phyloP scores from a whole-genome alignment of 2,797 vertebrate species.

The Poeciliopsis gracilis region DNA sequence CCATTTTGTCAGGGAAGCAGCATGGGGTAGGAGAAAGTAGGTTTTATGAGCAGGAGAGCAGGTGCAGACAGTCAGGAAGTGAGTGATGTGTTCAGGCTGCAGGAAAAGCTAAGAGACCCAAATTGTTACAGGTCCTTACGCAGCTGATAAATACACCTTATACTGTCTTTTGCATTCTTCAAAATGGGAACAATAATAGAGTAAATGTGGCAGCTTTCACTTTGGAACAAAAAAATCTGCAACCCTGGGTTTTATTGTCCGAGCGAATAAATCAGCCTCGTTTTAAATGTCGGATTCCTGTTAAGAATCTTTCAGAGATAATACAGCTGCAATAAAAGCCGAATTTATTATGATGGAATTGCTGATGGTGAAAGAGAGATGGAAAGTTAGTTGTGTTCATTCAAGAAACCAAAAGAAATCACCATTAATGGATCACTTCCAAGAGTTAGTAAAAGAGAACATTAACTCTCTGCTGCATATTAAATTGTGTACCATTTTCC shows the following conservation, averaged over 20 bases:
- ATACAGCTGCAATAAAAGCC: background rate
- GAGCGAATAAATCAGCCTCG: background rate
- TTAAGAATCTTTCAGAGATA: background rate
- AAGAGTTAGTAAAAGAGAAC: constrained; percentile 59
- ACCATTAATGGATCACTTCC: constrained; percentile 38
- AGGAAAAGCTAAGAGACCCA: background rate
- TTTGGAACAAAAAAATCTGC: background rate
- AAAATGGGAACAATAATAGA: background rate
- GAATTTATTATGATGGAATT: background rate
- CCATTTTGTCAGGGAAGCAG: background rate
- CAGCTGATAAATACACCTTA: background rate
- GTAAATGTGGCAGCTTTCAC: background rate
- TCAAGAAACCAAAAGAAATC: background rate
- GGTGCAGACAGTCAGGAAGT: background rate
- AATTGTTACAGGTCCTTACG: background rate
- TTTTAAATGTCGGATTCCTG: background rate
- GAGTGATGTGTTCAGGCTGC: background rate
- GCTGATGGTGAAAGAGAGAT: background rate
- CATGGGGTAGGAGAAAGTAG: background rate
- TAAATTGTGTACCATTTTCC: constrained; percentile 28
- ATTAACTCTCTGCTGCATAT: constrained; percentile 36
- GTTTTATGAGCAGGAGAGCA: background rate
- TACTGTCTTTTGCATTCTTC: background rate
- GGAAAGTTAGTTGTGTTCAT: background rate
- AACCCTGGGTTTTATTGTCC: background rate